Base-by-base conservation (phyloP, 2,888 invertebrate species). In the Macropis europaea region DNA sequence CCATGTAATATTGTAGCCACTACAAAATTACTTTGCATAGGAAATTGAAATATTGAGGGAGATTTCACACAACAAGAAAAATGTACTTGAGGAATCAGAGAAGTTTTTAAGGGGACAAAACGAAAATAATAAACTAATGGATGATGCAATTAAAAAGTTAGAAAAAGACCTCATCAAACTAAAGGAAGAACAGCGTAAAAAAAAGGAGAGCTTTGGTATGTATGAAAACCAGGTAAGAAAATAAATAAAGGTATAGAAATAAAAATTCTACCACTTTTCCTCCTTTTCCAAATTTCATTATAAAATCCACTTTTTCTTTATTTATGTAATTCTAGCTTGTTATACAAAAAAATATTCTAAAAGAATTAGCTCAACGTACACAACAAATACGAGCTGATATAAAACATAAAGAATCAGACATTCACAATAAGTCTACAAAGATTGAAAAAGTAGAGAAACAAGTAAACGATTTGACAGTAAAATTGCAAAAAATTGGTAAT, bases 21-120 rank as follows among this genome's bases (percentile, higher is more conserved):
- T n/a, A 2, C n/a, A 11, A 47, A 24, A 42, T 34, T 53, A 62
- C 47, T 60, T 53, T 38, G 77, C 82, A 0, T 73, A 93, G 93
- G 93, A 93, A 71, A 92, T 92, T 26, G 91, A 91, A 50, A 88
- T 90, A 0, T 80, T 92, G 15, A 91, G 91, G 0, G 86, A 89
- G 3, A 90, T 91, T 26, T 90, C 89, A 0, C 90, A 90, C 66
- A 90, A 91, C 22, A 86, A 92, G 59, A 90, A 91, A 64, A 93
- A 93, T 70, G 87, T 90, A 32, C 90, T 93, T 32, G 91, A 92
- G 62, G 94, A 94, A 82, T 92, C 93, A 73, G 93, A 93, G 74
- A 87, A 90, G 22, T 94, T 94, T 89, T 90, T 92, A 56, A 90
- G 92, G 4, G 93, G 93, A 77, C 93, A 94, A 86, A 90, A 90